Evolutionary conservation across 2,113 vertebrate genomes (phyloP).

Genomic region (Hemiprocne comata): DNA sequence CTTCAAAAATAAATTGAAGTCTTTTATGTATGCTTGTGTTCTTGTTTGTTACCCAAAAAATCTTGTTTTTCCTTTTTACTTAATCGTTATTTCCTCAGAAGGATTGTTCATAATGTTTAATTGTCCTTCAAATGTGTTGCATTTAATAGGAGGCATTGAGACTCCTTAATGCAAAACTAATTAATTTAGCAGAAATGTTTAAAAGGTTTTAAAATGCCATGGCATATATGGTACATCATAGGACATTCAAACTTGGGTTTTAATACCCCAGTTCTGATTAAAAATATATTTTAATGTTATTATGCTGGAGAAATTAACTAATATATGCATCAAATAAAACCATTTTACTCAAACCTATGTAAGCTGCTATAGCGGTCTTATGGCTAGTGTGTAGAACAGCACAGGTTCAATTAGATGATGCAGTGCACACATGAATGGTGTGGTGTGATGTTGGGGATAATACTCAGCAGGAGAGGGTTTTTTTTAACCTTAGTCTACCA

Average conservation of each 20-base stretch:
- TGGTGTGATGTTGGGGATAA: not conserved
- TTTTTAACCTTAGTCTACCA: not conserved
- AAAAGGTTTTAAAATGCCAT: constrained; percentile 82
- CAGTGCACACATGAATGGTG: constrained; percentile 2
- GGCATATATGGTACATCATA: constrained; percentile 76
- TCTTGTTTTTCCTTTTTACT: constrained; percentile 62
- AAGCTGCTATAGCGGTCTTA: constrained; percentile 56
- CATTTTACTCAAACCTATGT: constrained; percentile 70
- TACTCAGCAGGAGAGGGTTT: not conserved
- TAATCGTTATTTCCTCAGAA: constrained; percentile 67
- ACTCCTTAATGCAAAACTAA: constrained; percentile 78
- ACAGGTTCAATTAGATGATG: constrained; percentile 57
- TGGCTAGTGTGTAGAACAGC: constrained; percentile 24
- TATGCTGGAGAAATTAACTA: constrained; percentile 74
- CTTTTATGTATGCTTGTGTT: constrained; percentile 34
- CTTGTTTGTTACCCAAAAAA: constrained; percentile 57
- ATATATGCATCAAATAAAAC: constrained; percentile 75
- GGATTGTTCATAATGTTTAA: constrained; percentile 73
- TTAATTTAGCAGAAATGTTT: constrained; percentile 83
- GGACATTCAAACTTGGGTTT: constrained; percentile 75
- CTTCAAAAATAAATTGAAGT: constrained; percentile 19
- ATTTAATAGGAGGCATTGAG: constrained; percentile 76
- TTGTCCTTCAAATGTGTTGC: constrained; percentile 79
- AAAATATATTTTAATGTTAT: constrained; percentile 80
- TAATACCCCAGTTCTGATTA: constrained; percentile 77